These are phyloP conservation scores for Drosophila setosimentum DNA, from an alignment of 2,888 invertebrate genomes.

Conservation along the genomic window DNA sequence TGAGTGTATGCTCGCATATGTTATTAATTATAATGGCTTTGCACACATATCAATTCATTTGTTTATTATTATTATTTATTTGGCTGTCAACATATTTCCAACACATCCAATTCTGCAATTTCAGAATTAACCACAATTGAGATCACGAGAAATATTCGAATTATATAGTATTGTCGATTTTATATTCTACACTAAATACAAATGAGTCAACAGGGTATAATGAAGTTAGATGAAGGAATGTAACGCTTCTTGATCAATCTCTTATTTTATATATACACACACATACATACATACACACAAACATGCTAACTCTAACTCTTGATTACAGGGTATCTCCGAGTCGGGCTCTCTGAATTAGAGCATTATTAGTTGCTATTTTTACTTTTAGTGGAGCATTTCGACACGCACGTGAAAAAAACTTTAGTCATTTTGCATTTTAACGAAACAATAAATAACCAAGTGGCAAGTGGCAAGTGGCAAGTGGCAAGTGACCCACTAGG, in stretches of 20 bases:
- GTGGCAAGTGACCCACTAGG: slow-evolving; percentile 15
- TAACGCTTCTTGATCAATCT: neutral
- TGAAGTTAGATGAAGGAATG: neutral
- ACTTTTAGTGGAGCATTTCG: neutral
- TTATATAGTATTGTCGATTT: neutral
- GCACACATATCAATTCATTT: slow-evolving; percentile 16
- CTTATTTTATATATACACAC: neutral
- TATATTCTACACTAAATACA: neutral
- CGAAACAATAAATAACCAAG: slow-evolving; percentile 29
- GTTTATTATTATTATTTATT: slow-evolving; percentile 35
- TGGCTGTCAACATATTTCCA: slow-evolving; percentile 32
- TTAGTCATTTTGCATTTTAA: slow-evolving; percentile 30
- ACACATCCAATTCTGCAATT: slow-evolving; percentile 6
- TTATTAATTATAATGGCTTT: slow-evolving; percentile 27
- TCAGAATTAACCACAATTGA: neutral
- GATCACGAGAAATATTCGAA: neutral
- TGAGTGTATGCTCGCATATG: neutral
- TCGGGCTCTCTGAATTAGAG: neutral
- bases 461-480: slow-evolving; percentile 5
- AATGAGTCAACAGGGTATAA: neutral
- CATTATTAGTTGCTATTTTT: neutral
- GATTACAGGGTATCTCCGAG: neutral
- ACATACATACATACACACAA: neutral
- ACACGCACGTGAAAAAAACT: slow-evolving; percentile 9
- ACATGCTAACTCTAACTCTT: neutral